Evolutionary conservation across 2,113 vertebrate species (phyloP).

Genomic region (Cebidichthys violaceus): DNA sequence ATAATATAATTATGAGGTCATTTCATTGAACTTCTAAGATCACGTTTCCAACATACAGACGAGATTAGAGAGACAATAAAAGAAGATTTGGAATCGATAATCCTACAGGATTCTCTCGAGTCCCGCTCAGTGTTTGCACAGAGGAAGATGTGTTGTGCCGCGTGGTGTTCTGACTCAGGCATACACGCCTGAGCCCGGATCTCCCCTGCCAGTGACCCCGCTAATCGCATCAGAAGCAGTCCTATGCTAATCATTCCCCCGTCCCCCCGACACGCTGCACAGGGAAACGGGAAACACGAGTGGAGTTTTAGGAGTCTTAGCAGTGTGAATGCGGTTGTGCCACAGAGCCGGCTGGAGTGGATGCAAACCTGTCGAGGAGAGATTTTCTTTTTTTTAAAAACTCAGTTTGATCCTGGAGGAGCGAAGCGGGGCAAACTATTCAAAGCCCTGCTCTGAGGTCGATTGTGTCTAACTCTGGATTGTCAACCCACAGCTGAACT

Average conservation of each 20-base stretch:
- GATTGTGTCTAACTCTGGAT: background rate
- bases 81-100: slow-evolving; percentile 17
- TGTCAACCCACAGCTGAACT: slow-evolving; percentile 47
- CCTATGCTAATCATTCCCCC: slow-evolving; percentile 58
- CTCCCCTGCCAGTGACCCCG: slow-evolving; percentile 56
- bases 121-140: background rate
- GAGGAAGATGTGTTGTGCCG: slow-evolving; percentile 1
- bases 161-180: slow-evolving; percentile 19
- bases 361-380: slow-evolving; percentile 28
- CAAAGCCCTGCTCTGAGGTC: slow-evolving; percentile 33
- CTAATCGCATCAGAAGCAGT: slow-evolving; percentile 64
- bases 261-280: slow-evolving; percentile 45
- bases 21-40: background rate
- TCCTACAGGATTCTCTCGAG: background rate
- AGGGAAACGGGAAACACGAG: slow-evolving; percentile 15
- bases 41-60: background rate
- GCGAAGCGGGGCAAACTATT: slow-evolving; percentile 24
- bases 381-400: background rate
- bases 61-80: slow-evolving; percentile 2
- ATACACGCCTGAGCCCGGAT: slow-evolving; percentile 25
- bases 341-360: slow-evolving; percentile 18
- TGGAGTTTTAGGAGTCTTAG: slow-evolving; percentile 14
- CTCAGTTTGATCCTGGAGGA: slow-evolving; percentile 21
- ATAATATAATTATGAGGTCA: background rate
- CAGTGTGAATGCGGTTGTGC: background rate